Base-by-base conservation (phyloP, 2,797 vertebrate species). In the Danio jaintianensis region DNA sequence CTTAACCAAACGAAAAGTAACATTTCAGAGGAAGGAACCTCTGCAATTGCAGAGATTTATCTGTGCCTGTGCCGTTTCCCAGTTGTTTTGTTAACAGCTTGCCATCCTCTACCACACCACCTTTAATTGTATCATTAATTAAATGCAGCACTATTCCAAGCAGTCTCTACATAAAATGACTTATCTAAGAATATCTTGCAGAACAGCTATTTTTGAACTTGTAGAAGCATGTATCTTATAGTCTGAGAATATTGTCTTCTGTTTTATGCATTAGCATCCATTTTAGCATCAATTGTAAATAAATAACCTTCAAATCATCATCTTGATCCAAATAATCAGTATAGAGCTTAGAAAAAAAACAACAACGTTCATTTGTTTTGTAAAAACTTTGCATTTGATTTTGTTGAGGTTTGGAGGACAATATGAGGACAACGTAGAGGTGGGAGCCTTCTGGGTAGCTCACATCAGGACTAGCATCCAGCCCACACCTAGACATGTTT, bases 401-500 rank as follows among this genome's bases (percentile, higher is more conserved):
- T 50, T 9, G 18, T 62, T 53, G 45, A 18, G 79, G 56, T 61
- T 78, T 71, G 10, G 10, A 63, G 47, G 47, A 9, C 4, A 47
- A 38, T n/a, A 40, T 64, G 59, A 71, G 58, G 58, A 55, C 48
- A 72, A 58, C 10, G 40, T n/a, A 52, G 58, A 0, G 10, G 47
- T 45, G 10, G 3, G 79, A 63, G 68, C 58, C 78, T 79, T 68
- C 73, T 75, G 61, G 47, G 47, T 64, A n/a, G 73, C 45, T 78
- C 18, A 1, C 75, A 78, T 77, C 64, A 75, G 73, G 7, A 56
- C 29, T 56, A 79, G 56, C 22, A 50, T 79, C 13, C 58, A 29
- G 67, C 47, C 71, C 68, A 56, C 78, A 72, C 68, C 78, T 71
- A 61, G 47, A 77, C 48, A 69, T 52, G 52, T 55, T 63, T 70